Base-by-base conservation (phyloP, 2,888 invertebrate species). In the Stenichneumon culpator region DNA sequence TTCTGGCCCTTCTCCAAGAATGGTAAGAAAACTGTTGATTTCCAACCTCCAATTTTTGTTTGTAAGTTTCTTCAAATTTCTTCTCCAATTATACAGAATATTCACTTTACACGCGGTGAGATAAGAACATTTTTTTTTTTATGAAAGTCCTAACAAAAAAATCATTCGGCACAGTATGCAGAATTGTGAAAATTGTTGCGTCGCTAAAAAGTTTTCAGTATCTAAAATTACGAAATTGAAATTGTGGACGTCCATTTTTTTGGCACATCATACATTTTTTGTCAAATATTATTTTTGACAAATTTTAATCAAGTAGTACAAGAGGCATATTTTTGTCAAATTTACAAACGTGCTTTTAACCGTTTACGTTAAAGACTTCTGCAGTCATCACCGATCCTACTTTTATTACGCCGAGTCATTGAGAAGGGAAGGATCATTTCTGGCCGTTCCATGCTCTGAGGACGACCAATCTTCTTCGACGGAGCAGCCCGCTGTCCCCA, bases 371-470 rank as follows among this genome's bases (percentile, higher is more conserved):
- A 68, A 89, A 95, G 95, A 94, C 83, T 94, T 94, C 87, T 95
- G 95, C 90, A 95, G 95, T 79, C 95, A 95, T 89, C 94, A 94
- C 91, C 94, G 95, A 0, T 95, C 95, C 0, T 95, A 94, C 94
- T 69, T 60, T 0, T 95, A 91, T 84, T 95, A 95, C 93, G 92
- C 95, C 1, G 95, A 95, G 88, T 95, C 95, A 0, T 87, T 95
- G 52, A 39, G 4, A 14, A 65, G 69, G 0, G 94, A 93, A 1
- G 93, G 93, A 0, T 87, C 91, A 57, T 95, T 95, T 85, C 28
- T 93, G 3, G 94, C 94, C 0, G 89, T 89, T 1, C 70, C 77
- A 36, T 93, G 92, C 65, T 19, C 79, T 0, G 57, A 52, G 14
- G 7, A n/a, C 5, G 25, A 14, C 52, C 39, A 36, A 79, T 47